Conservation (phyloP, 2,113 vertebrate species). For the Tetrao urogallus region DNA sequence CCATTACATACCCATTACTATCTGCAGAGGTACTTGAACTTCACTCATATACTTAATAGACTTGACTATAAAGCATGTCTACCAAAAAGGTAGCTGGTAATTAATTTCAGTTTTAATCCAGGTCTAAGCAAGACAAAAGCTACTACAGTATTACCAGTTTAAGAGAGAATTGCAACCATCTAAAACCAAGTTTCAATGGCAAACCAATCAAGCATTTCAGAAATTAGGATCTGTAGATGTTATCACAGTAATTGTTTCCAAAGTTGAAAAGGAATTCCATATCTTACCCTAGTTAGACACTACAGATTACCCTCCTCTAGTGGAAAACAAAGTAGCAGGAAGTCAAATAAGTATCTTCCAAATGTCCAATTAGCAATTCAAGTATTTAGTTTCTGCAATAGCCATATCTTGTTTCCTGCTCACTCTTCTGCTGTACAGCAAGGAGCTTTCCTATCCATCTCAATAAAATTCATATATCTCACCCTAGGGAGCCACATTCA, state of each 20-base stretch:
- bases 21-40: not conserved
- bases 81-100: not conserved
- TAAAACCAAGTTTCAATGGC: not conserved
- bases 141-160: not conserved
- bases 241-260: not conserved
- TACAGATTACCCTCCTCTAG: not conserved
- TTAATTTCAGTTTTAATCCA: not conserved
- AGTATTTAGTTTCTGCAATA: not conserved
- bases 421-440: not conserved
- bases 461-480: not conserved
- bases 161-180: not conserved
- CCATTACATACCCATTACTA: not conserved
- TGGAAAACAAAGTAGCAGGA: not conserved
- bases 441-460: not conserved
- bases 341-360: not conserved
- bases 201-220: not conserved
- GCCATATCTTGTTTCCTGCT: not conserved
- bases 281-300: not conserved
- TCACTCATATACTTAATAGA: not conserved
- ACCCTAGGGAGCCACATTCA: not conserved
- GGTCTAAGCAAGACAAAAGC: not conserved
- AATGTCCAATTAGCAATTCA: not conserved
- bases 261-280: not conserved
- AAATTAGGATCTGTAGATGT: not conserved
- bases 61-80: fast-evolving